A percentile compares a stretch with the other conserved stretches of the same genome.
phyloP scores from a whole-genome alignment of 2,113 vertebrate species.

The Miniopterus natalensis region DNA sequence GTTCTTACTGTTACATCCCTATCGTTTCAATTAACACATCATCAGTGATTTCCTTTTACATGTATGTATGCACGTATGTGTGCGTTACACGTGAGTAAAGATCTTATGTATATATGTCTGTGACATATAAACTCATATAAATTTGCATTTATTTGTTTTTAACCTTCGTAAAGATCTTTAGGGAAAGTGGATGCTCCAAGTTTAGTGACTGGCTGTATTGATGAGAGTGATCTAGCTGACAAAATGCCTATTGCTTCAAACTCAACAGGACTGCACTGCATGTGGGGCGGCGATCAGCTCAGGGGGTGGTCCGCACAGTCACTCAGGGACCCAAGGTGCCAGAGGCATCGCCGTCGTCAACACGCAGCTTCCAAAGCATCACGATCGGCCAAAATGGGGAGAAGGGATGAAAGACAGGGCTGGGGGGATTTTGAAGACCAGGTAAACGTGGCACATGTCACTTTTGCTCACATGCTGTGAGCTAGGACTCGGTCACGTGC shows the following conservation, averaged over 20 bases:
- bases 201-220: not conserved
- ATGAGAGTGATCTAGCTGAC: not conserved
- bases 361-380: not conserved
- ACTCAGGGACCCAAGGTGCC: not conserved
- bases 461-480: not conserved
- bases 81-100: not conserved
- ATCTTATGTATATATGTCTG: not conserved
- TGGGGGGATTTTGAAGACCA: not conserved
- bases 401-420: not conserved
- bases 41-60: not conserved
- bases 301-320: not conserved
- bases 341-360: not conserved
- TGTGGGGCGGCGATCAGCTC: not conserved
- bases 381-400: not conserved
- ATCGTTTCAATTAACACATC: not conserved
- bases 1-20: not conserved
- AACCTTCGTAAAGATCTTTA: not conserved
- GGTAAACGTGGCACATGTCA: not conserved
- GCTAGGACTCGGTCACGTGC: not conserved
- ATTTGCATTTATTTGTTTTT: not conserved
- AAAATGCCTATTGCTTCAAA: not conserved
- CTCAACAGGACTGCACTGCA: not conserved
- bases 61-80: not conserved
- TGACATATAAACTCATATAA: not conserved
- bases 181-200: not conserved